A percentile compares a stretch with the other conserved stretches of the same genome.
These are phyloP conservation scores for Euleptes europaea DNA, from an alignment of 2,113 vertebrate genomes.

Conservation along the genomic window DNA sequence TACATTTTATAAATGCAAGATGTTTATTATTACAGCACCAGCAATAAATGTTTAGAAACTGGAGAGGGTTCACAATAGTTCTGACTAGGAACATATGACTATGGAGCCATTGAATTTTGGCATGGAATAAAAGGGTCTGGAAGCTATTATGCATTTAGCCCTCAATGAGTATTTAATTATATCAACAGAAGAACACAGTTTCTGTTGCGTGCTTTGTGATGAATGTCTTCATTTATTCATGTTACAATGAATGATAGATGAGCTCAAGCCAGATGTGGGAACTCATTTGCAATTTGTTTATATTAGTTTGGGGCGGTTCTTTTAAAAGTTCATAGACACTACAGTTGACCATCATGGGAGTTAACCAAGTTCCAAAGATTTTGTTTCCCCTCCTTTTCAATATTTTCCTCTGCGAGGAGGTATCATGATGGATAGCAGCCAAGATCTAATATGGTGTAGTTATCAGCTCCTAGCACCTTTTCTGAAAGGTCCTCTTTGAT, in stretches of 20 bases:
- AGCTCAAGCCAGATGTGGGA: slow-evolving; percentile 73
- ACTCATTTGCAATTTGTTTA: slow-evolving; percentile 69
- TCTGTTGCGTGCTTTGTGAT: slow-evolving; percentile 79
- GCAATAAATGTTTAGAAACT: slow-evolving; percentile 87
- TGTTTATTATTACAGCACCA: slow-evolving; percentile 83
- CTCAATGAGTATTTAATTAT: slow-evolving; percentile 84
- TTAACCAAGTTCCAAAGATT: slow-evolving; percentile 29
- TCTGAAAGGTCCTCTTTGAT: slow-evolving; percentile 11
- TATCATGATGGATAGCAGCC: slow-evolving; percentile 34
- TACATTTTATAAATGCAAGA: slow-evolving; percentile 85
- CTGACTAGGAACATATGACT: slow-evolving; percentile 83
- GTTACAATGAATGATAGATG: slow-evolving; percentile 76
- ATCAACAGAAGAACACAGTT: slow-evolving; percentile 82
- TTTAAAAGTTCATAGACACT: slow-evolving; percentile 62
- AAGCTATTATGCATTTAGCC: slow-evolving; percentile 80
- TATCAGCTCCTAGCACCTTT: slow-evolving; percentile 44
- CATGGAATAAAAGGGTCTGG: slow-evolving; percentile 81
- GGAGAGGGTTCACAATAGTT: slow-evolving; percentile 79
- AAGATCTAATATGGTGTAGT: slow-evolving; percentile 20
- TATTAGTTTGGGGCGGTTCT: slow-evolving; percentile 68
- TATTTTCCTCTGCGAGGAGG: slow-evolving; percentile 35
- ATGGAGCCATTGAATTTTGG: slow-evolving; percentile 79
- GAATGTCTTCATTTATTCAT: slow-evolving; percentile 82
- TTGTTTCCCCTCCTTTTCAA: slow-evolving; percentile 29
- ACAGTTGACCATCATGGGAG: slow-evolving; percentile 39